Base-by-base conservation (phyloP, 2,797 vertebrate species). In the Melanotaenia parkinsoni region DNA sequence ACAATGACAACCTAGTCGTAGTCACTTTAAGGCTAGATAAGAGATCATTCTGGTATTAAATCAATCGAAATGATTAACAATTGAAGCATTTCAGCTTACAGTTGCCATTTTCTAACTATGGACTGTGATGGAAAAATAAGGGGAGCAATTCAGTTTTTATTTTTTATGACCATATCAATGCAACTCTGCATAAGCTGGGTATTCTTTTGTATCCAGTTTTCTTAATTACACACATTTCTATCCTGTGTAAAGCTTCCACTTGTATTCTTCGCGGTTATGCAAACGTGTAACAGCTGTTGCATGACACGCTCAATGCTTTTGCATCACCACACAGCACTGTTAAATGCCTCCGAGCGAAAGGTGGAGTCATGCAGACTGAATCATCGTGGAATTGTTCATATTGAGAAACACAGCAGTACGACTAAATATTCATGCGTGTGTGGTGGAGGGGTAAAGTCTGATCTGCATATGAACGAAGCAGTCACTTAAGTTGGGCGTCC, bases 241-340 rank as follows among this genome's bases (percentile, higher is more conserved):
- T 12, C 5, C 3, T n/a, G 24, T 9, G 26, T 6, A 30, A 43
- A 30, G 54, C 35, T 11, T 12, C 13, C 2, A 12, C 8, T 11
- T 12, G 11, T 22, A 20, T 7, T 54, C 47, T 32, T 32, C 32
- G 16, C 32, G 16, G 22, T 53, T 65, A 32, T 30, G 22, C 40
- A 9, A 30, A 26, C 14, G 24, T 28, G 24, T 26, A 54, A 50
- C 70, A 72, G 70, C 63, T 51, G 62, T 38, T 50, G 4, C 38
- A 37, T 16, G n/a, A 32, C 62, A 72, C n/a, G 22, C 61, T 58
- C 14, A 20, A 9, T 57, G 37, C n/a, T 33, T 35, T 45, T 10
- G 22, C 51, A 63, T 18, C 47, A 22, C 18, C 53, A 47, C 28
- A 26, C 53, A 28, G 40, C 28, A 18, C 59, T 6, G n/a, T 33